phyloP scores from a whole-genome alignment of 2,888 invertebrate genomes.

The Melanostoma scalare region DNA sequence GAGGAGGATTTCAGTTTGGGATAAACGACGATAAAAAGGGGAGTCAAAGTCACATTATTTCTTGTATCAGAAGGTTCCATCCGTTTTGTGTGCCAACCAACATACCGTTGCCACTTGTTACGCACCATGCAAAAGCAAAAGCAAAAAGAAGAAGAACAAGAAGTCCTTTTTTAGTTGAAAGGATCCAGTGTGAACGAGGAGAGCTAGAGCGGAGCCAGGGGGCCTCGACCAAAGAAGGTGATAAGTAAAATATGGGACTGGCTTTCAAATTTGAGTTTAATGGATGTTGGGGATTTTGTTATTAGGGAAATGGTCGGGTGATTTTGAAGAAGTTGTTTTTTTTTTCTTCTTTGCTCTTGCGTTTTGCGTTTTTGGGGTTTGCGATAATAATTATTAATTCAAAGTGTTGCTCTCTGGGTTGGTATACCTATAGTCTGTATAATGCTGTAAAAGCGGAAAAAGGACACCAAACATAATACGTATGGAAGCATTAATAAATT shows the following conservation, averaged over 20 bases:
- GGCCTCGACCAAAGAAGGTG: slow-evolving; percentile 52
- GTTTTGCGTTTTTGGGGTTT: slow-evolving; percentile 38
- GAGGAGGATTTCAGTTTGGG: neutral
- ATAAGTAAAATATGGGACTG: slow-evolving; percentile 72
- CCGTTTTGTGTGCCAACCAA: slow-evolving; percentile 42
- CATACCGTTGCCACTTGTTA: slow-evolving; percentile 72
- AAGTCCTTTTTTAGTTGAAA: slow-evolving; percentile 42
- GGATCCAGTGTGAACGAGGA: slow-evolving; percentile 26
- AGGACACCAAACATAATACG: slow-evolving; percentile 5
- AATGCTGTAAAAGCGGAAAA: slow-evolving; percentile 3
- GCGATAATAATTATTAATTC: slow-evolving; percentile 70
- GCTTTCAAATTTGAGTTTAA: slow-evolving; percentile 73
- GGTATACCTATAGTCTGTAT: neutral
- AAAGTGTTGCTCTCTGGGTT: slow-evolving; percentile 52
- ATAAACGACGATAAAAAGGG: slow-evolving; percentile 69
- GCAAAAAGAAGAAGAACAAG: slow-evolving; percentile 6
- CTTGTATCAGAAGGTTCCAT: slow-evolving; percentile 68
- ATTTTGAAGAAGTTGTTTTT: slow-evolving; percentile 21
- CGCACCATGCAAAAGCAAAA: slow-evolving; percentile 58
- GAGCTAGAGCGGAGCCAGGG: neutral
- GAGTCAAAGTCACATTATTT: slow-evolving; percentile 69
- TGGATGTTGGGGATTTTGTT: slow-evolving; percentile 72
- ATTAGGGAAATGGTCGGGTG: slow-evolving; percentile 64
- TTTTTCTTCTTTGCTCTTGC: slow-evolving; percentile 16
- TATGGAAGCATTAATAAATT: slow-evolving; percentile 61